Evolutionary conservation across 1,140 invertebrate genomes (phyloP), one percentile per base, ranked within the genome.

Genomic region (Limonius californicus): DNA sequence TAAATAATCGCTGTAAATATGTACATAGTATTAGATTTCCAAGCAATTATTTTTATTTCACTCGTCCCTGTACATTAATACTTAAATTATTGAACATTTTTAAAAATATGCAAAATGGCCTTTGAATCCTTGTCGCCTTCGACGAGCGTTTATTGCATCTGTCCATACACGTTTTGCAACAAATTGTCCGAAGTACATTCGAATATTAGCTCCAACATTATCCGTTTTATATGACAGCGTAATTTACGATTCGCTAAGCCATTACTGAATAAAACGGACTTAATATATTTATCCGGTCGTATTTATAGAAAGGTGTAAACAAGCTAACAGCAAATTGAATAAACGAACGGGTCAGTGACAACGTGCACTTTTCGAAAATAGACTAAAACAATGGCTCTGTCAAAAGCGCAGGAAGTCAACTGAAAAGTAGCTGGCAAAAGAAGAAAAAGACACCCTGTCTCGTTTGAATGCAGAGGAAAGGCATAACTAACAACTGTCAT

Each of bases 281-380:
- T 61, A 61, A 61, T 61, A 61, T 61, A 61, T 61, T 61, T 61
- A 61, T 61, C 59, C 59, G 30, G 59, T 20, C 30, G 16, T 61
- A 61, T 61, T 55, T 61, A 61, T 61, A 61, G 59, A 61, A 54
- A 55, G 59, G 50, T 61, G 59, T 61, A 61, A 61, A 61, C 53
- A 32, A n/a, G 35, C 50, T 3, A 27, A 23, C 11, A 45, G 19
- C n/a, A 11, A 43, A 54, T n/a, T 54, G 50, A 18, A 27, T 27
- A 27, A 54, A 45, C n/a, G 42, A 45, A 12, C 2, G 50, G 50
- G 50, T 54, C 50, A 54, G 4, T 54, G 50, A 6, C 50, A 27
- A 27, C 23, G n/a, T 27, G 23, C 3, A 27, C n/a, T 27, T 27
- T 27, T 14, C 4, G 12, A 14, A 43, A n/a, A 16, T 2, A 16